Evolutionary conservation across 2,797 vertebrate genomes (phyloP).

Genomic region (Threskiornis aethiopicus): DNA sequence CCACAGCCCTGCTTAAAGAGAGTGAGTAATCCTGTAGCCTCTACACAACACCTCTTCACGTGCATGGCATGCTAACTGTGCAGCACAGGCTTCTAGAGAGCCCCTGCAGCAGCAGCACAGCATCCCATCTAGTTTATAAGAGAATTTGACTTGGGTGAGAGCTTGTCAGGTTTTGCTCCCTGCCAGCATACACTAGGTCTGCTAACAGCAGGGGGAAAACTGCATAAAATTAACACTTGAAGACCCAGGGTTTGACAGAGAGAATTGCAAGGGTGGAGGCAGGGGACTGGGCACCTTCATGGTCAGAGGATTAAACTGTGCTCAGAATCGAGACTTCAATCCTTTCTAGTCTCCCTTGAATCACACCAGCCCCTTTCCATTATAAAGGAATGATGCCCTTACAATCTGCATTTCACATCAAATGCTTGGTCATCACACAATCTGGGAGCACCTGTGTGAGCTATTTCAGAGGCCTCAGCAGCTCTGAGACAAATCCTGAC

Average conservation of each 20-base stretch:
- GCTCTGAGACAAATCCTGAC: fast-evolving
- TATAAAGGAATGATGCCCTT: not conserved
- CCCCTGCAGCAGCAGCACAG: not conserved
- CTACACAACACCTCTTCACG: fast-evolving
- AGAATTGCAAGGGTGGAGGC: not conserved
- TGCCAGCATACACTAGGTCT: not conserved
- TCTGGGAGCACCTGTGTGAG: fast-evolving
- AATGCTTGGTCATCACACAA: not conserved
- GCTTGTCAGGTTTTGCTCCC: not conserved
- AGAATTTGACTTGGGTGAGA: not conserved
- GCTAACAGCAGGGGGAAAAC: not conserved
- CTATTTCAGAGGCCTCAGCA: fast-evolving
- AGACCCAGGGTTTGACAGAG: not conserved
- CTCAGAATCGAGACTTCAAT: not conserved
- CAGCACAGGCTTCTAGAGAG: not conserved
- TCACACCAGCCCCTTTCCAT: fast-evolving
- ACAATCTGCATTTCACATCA: not conserved
- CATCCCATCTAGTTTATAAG: not conserved
- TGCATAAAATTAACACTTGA: not conserved
- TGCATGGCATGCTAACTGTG: fast-evolving
- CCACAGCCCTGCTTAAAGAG: not conserved
- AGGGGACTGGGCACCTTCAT: not conserved
- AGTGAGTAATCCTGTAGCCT: not conserved
- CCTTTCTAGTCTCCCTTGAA: not conserved
- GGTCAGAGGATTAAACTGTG: not conserved